Evolutionary conservation across 2,113 vertebrate genomes (phyloP), one percentile per base, ranked within the genome.

Genomic region (Bolborhynchus lineola): DNA sequence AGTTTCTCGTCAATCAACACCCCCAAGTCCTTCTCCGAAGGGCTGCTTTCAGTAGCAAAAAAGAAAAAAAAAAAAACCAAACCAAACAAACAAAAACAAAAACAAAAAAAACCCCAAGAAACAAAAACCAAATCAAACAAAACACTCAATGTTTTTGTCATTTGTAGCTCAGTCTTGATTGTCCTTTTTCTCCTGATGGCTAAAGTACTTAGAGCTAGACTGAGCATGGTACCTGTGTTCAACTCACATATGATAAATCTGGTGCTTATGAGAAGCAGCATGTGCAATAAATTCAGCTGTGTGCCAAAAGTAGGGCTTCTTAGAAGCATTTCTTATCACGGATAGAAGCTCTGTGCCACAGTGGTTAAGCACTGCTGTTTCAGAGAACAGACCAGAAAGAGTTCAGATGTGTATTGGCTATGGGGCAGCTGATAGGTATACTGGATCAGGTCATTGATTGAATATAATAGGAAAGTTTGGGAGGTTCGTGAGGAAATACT

Each of bases 261-360:
- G 37, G 20, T 94, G 37, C 46, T 68, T 53, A 11, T 4, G 13
- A 25, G 68, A 68, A 59, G 33, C 52, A 64, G 18, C 25, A 18
- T 4, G 7, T 44, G 47, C 57, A 47, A 14, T 41, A 49, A 80
- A 57, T 82, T 35, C 39, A 82, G 1, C 39, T 82, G 29, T 68
- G 80, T 80, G 33, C 49, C 63, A 60, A 68, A 39, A 76, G 21
- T 25, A 53, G 16, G 62, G 29, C 39, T 93, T 80, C 2, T 0
- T 55, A n/a, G n/a, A 53, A 82, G 21, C n/a, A 25, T 29, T 65
- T 14, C 33, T 19, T 70, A 3, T 14, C 20, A 13, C 26, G 13
- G n/a, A 4, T 1, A 55, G 26, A 60, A 86, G 49, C 18, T 76
- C 24, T 68, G 35, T 7, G 5, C 33, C 44, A 23, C 0, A 0